phyloP scores from a whole-genome alignment of 2,888 invertebrate species.

The Pyrrhia umbra region DNA sequence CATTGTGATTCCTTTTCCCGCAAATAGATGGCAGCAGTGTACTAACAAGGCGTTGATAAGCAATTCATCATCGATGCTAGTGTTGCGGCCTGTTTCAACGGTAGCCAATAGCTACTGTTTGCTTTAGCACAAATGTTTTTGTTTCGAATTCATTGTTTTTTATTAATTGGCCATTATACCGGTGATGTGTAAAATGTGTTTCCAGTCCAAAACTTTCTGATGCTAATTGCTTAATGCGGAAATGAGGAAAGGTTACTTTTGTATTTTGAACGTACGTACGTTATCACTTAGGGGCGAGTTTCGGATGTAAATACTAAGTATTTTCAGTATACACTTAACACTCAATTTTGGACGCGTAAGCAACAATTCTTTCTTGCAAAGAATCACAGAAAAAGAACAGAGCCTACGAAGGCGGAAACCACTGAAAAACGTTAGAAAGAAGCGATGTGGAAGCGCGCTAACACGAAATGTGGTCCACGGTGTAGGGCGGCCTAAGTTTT shows the following conservation, averaged over 20 bases:
- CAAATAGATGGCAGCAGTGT: conserved; percentile 84
- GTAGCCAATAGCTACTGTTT: conserved; percentile 19
- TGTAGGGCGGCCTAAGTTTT: conserved; percentile 64
- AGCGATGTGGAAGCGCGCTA: conserved; percentile 60
- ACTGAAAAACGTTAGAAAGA: conserved; percentile 63
- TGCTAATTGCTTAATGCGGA: conserved; percentile 36
- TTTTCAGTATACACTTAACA: conserved; percentile 50
- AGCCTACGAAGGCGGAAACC: conserved; percentile 48
- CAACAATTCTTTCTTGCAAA: conserved; percentile 31
- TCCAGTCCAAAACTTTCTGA: not conserved
- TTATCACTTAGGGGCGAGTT: conserved; percentile 23
- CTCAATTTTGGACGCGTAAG: conserved; percentile 31
- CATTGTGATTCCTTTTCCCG: conserved; percentile 75
- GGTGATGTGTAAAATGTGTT: not conserved
- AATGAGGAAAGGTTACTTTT: conserved; percentile 27
- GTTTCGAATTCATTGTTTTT: conserved; percentile 20
- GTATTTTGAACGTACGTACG: conserved; percentile 37
- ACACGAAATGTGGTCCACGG: conserved; percentile 67
- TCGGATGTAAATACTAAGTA: conserved; percentile 24
- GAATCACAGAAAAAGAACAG: conserved; percentile 42
- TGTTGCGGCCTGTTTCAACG: conserved; percentile 26
- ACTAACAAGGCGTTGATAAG: conserved; percentile 70
- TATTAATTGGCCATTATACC: conserved; percentile 17
- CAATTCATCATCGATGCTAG: conserved; percentile 53
- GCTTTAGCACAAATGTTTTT: conserved; percentile 27